These are phyloP conservation scores for Rhabdomys pumilio DNA, from an alignment of 2,797 vertebrate genomes.

Conservation along the genomic window DNA sequence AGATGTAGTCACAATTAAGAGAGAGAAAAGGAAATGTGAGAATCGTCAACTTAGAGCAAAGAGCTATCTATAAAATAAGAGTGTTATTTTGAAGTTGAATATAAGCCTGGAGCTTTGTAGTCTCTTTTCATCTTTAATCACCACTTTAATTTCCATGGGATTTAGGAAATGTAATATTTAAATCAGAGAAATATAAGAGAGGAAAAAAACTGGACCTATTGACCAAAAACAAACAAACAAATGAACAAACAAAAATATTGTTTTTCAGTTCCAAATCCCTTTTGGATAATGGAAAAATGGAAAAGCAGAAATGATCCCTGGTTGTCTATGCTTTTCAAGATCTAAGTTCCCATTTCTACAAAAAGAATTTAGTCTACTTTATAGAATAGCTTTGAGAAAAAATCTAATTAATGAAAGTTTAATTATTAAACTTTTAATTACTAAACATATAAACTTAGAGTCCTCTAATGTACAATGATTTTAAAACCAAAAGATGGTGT, in stretches of 20 bases:
- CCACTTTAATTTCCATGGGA: background rate
- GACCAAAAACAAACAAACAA: background rate
- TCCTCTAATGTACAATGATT: constrained; percentile 20
- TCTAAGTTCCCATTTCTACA: constrained; percentile 9
- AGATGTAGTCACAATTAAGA: background rate
- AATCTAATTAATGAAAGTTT: background rate
- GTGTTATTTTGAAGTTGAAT: background rate
- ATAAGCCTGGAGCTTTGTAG: background rate
- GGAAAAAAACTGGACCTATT: background rate
- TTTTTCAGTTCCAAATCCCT: background rate
- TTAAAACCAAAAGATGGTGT: background rate
- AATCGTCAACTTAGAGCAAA: background rate
- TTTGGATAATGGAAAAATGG: background rate
- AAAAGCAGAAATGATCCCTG: constrained; percentile 49
- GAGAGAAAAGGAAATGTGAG: background rate
- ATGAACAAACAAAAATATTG: background rate
- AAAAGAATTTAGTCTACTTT: background rate
- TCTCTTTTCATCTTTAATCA: constrained; percentile 14
- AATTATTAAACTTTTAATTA: no score
- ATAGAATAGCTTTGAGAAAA: constrained; percentile 8
- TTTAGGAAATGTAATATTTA: constrained; percentile 45
- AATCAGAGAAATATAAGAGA: constrained; percentile 35
- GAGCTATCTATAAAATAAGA: background rate
- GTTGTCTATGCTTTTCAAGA: constrained; percentile 14
- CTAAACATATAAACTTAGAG: background rate